Percentiles rank a stretch among this genome's conserved stretches.
Evolutionary conservation across 2,888 invertebrate species (phyloP).

Genomic region (Drosophila putrida): DNA sequence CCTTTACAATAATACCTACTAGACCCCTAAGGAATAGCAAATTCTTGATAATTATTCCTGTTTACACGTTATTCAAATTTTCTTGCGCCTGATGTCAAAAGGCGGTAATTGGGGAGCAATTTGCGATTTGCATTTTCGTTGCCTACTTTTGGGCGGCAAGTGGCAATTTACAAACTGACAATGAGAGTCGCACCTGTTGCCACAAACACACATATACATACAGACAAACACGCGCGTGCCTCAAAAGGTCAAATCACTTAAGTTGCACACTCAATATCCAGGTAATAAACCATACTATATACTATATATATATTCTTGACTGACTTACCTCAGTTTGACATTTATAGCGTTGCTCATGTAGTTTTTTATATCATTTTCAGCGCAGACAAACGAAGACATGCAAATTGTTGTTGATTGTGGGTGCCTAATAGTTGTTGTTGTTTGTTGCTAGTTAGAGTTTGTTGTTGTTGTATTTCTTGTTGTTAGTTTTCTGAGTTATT

Average conservation of each 20-base stretch:
- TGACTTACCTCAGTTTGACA: slow-evolving; percentile 83
- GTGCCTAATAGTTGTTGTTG: slow-evolving; percentile 15
- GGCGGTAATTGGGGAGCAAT: slow-evolving; percentile 30
- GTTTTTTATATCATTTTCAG: slow-evolving; percentile 81
- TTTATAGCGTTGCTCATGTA: slow-evolving; percentile 80
- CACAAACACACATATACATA: slow-evolving; percentile 32
- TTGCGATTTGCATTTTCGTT: slow-evolving; percentile 35
- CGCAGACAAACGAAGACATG: slow-evolving; percentile 79
- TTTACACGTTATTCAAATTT: slow-evolving; percentile 5
- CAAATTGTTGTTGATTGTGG: slow-evolving; percentile 64
- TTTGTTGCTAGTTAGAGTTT: background rate
- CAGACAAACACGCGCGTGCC: background rate
- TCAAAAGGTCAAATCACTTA: slow-evolving; percentile 66
- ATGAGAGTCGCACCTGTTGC: slow-evolving; percentile 65
- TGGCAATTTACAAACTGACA: background rate
- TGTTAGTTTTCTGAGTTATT: background rate
- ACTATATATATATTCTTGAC: slow-evolving; percentile 17
- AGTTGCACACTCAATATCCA: slow-evolving; percentile 18
- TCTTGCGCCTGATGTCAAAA: background rate
- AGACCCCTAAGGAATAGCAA: background rate
- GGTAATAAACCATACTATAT: slow-evolving; percentile 7
- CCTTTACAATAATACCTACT: background rate
- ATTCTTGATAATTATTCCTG: background rate
- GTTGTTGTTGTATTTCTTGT: background rate
- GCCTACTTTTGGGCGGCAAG: slow-evolving; percentile 21